Evolutionary conservation across 2,888 invertebrate species (phyloP).

Genomic region (Hypena proboscidalis): DNA sequence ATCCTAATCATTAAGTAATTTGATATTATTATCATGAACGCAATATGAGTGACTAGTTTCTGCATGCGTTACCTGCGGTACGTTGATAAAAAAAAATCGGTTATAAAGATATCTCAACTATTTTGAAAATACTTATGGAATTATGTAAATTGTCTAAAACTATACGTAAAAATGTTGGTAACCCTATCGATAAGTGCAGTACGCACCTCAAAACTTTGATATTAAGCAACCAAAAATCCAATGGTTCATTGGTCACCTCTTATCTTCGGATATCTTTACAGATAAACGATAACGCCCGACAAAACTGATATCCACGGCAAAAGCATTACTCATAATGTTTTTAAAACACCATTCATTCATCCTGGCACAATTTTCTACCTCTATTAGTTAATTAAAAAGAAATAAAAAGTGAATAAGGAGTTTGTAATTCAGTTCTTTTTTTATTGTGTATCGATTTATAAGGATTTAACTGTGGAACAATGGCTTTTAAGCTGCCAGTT

Average conservation of each 20-base stretch:
- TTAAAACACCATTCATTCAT: slow-evolving; percentile 5
- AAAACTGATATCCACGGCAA: slow-evolving; percentile 28
- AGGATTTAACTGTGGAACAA: slow-evolving; percentile 18
- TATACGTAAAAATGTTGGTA: too few species aligned
- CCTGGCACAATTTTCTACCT: background rate
- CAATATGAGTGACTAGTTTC: too few species aligned
- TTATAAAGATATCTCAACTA: too few species aligned
- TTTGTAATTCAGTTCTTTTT: slow-evolving; percentile 4
- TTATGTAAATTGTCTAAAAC: too few species aligned
- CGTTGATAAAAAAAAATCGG: too few species aligned
- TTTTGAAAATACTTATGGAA: too few species aligned
- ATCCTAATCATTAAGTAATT: too few species aligned
- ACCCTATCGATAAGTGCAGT: too few species aligned
- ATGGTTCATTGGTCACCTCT: slow-evolving; percentile 33
- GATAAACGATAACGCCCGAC: slow-evolving; percentile 42
- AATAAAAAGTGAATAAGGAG: background rate
- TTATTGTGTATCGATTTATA: slow-evolving; percentile 2
- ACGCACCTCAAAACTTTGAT: too few species aligned
- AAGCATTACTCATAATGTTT: slow-evolving; percentile 12
- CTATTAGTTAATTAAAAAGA: background rate
- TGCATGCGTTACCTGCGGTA: too few species aligned
- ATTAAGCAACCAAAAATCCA: slow-evolving; percentile 13
- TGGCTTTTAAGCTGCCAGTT: slow-evolving; percentile 56
- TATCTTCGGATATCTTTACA: slow-evolving; percentile 51
- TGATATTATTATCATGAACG: too few species aligned